Conservation (phyloP, 1,140 invertebrate genomes). For the Trichonephila clavata region DNA sequence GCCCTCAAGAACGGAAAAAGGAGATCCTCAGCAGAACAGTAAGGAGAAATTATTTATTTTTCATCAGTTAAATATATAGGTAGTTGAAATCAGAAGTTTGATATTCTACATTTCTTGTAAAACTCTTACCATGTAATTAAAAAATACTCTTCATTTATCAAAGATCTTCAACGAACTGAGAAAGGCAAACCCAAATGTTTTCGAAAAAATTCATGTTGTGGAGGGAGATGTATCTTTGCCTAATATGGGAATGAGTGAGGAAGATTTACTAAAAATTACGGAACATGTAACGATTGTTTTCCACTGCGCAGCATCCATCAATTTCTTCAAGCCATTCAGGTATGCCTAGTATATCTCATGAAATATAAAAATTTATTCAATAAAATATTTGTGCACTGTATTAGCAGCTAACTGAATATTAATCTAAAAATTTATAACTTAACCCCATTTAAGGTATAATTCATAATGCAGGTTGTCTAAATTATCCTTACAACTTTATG, state of each 20-base stretch:
- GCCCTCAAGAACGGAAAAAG: background rate
- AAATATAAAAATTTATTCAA: too few species aligned
- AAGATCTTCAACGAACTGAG: constrained; percentile 91
- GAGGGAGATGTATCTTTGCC: constrained; percentile 94
- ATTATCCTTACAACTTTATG: too few species aligned
- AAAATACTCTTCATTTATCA: too few species aligned
- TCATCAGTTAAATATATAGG: too few species aligned
- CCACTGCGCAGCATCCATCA: constrained; percentile 82
- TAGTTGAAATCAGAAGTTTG: too few species aligned
- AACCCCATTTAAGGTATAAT: too few species aligned
- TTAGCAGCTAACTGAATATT: too few species aligned
- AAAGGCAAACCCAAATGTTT: constrained; percentile 86
- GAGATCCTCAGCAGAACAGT: background rate
- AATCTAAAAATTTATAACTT: too few species aligned
- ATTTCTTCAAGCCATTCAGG: constrained; percentile 82
- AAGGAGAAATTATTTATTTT: background rate
- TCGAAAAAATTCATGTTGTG: constrained; percentile 90
- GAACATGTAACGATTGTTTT: constrained; percentile 82
- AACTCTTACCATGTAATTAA: too few species aligned
- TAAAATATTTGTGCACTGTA: too few species aligned
- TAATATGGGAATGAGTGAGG: constrained; percentile 84
- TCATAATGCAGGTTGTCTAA: too few species aligned
- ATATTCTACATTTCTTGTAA: too few species aligned
- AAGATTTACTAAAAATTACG: constrained; percentile 84
- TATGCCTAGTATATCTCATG: constrained; percentile 52